A percentile compares a stretch with the other conserved stretches of the same genome.
These are phyloP conservation scores for Xerus inauris DNA, from an alignment of 2,113 vertebrate species.

Conservation along the genomic window DNA sequence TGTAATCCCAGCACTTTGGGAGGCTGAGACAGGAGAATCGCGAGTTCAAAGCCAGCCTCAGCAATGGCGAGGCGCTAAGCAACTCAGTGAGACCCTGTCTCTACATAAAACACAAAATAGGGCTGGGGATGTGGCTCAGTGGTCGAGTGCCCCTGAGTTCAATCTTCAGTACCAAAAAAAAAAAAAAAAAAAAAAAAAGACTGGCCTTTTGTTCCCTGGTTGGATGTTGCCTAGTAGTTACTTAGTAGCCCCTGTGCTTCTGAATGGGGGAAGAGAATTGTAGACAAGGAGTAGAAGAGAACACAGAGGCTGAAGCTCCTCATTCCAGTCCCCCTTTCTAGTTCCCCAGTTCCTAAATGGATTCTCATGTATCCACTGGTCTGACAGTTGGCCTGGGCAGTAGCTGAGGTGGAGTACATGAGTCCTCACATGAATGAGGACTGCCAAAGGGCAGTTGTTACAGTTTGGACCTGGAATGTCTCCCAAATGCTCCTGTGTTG, in stretches of 20 bases:
- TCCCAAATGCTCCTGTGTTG: background rate
- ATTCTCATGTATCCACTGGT: background rate
- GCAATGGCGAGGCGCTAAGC: too few species aligned
- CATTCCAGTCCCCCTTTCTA: background rate
- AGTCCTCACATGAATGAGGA: background rate
- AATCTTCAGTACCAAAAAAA: too few species aligned
- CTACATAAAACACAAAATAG: too few species aligned
- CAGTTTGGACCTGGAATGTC: background rate
- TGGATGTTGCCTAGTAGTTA: background rate
- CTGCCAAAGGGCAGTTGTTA: background rate
- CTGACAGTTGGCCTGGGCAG: background rate
- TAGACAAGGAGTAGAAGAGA: accelerated
- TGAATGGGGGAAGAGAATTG: background rate
- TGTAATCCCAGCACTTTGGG: too few species aligned
- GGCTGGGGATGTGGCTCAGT: too few species aligned
- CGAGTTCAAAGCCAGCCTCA: too few species aligned
- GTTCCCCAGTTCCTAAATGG: background rate
- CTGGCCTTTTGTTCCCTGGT: background rate
- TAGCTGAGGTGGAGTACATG: too few species aligned
- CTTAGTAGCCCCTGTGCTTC: background rate
- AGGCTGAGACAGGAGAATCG: too few species aligned
- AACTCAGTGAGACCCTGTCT: too few species aligned
- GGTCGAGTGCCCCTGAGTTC: too few species aligned
- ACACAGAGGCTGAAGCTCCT: background rate
- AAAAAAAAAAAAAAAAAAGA: too few species aligned